These are phyloP conservation scores for Amphipoea oculea DNA, from an alignment of 2,888 invertebrate genomes.

Conservation along the genomic window DNA sequence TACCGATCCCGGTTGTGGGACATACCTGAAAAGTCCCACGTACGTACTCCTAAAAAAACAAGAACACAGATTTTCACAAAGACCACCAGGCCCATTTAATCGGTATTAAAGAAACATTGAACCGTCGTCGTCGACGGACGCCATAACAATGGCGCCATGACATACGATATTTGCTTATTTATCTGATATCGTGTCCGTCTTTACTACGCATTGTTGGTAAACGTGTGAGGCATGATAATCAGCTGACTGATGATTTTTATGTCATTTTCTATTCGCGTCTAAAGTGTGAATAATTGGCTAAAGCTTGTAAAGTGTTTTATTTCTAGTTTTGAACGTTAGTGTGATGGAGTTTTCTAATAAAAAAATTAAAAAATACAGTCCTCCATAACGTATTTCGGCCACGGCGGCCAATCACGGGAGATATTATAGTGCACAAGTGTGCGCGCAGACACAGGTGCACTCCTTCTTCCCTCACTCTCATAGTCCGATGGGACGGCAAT, in stretches of 20 bases:
- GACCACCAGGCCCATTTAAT: neutral
- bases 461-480: too few species aligned
- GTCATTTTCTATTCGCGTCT: constrained; percentile 3
- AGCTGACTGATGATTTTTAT: constrained; percentile 14
- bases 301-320: neutral
- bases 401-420: too few species aligned
- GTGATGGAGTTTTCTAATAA: neutral
- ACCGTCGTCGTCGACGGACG: neutral
- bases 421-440: too few species aligned
- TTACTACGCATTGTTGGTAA: constrained; percentile 27
- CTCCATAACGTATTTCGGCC: too few species aligned
- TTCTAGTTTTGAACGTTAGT: neutral
- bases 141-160: constrained; percentile 1
- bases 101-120: constrained; percentile 1
- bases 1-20: neutral
- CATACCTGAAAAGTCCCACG: neutral
- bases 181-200: neutral
- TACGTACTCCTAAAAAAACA: neutral
- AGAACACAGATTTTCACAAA: neutral
- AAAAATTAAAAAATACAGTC: too few species aligned
- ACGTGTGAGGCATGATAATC: constrained; percentile 31
- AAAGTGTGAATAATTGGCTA: neutral
- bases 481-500: too few species aligned
- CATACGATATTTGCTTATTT: constrained; percentile 5
- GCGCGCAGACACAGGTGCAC: too few species aligned